A percentile compares a stretch with the other conserved stretches of the same genome.
Conservation (phyloP, 2,797 vertebrate species). For the Myotis myotis region DNA sequence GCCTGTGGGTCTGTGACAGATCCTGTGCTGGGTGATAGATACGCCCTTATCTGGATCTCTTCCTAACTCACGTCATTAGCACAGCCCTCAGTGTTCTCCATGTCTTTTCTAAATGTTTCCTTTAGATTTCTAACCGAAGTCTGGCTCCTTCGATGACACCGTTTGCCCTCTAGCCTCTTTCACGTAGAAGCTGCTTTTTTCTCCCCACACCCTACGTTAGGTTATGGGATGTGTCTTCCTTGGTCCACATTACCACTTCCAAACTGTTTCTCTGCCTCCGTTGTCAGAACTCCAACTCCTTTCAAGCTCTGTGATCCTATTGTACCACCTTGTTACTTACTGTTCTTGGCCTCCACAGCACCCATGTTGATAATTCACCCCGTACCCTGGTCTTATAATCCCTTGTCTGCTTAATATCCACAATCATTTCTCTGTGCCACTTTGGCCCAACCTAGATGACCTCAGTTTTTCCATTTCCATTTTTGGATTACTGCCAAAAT, state of each 20-base stretch:
- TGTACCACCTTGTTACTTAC: background rate
- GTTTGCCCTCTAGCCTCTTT: background rate
- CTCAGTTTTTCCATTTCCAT: background rate
- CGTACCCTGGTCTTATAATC: background rate
- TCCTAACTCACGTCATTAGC: background rate
- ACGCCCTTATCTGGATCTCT: background rate
- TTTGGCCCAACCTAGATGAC: background rate
- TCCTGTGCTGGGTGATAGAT: background rate
- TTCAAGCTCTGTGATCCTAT: background rate
- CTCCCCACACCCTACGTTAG: accelerated
- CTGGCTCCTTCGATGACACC: background rate
- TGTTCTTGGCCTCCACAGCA: background rate
- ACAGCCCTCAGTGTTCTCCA: background rate
- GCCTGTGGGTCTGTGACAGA: background rate
- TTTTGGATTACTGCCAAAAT: background rate
- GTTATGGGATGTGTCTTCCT: background rate
- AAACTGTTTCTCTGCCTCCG: background rate
- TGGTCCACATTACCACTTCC: background rate
- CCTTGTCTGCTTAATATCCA: background rate
- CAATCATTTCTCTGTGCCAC: background rate
- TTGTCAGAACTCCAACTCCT: background rate
- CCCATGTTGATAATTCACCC: background rate
- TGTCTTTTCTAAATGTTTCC: background rate
- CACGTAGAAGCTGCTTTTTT: background rate
- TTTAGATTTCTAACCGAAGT: background rate